Conservation (phyloP, 2,113 vertebrate species). For the Emydocephalus ijimae region DNA sequence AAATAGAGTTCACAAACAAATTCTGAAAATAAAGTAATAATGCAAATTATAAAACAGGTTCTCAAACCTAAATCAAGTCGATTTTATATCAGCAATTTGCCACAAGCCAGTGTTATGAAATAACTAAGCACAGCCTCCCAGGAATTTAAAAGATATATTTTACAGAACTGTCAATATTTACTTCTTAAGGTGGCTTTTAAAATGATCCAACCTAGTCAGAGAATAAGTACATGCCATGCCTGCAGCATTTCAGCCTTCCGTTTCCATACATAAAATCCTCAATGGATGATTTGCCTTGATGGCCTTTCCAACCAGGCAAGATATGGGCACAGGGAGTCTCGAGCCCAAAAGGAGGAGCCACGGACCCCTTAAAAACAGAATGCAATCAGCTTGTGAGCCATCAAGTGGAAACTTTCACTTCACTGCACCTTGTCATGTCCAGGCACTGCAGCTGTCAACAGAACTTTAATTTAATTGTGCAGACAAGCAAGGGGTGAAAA, state of each 20-base stretch:
- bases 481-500: constrained; percentile 16
- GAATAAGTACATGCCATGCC: background rate
- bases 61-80: background rate
- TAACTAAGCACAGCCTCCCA: background rate
- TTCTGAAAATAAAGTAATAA: background rate
- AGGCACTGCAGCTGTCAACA: constrained; percentile 21
- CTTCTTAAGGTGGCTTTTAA: background rate
- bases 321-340: background rate
- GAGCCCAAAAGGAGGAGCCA: background rate
- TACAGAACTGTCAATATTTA: background rate
- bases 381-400: constrained; percentile 20
- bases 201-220: background rate
- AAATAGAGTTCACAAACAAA: background rate
- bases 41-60: background rate
- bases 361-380: constrained; percentile 9
- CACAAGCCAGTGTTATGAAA: background rate
- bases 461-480: constrained; percentile 20
- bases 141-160: background rate
- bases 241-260: too few relatives aligned
- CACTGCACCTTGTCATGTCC: constrained; percentile 22
- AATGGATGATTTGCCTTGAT: background rate
- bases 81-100: background rate
- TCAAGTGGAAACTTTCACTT: constrained; percentile 22
- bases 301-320: background rate
- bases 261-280: background rate